Base-by-base conservation (phyloP, 1,140 invertebrate species). In the Lycorma delicatula region DNA sequence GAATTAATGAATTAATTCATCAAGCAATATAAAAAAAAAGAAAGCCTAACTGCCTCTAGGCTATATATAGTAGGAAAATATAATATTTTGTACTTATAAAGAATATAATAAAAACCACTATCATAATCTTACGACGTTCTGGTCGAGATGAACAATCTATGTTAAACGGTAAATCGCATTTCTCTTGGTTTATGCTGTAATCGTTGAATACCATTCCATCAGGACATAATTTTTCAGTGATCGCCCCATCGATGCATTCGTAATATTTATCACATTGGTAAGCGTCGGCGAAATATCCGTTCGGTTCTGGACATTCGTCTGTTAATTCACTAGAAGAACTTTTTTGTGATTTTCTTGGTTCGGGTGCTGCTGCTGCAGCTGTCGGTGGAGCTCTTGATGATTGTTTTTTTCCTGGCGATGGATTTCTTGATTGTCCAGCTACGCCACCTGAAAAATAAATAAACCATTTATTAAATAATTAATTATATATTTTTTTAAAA, bases 171-270 rank as follows among this genome's bases (percentile, higher is more conserved):
- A 91, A 74, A 68, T 93, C 90, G 67, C 90, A 93, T 67, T 92
- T 91, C 71, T 91, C 91, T 56, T 89, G 82, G 55, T 82, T 77
- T 1, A 83, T 77, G 58, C 82, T 85, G 72, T 83, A 91, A 69
- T 93, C 89, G 63, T 93, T 90, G 74, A 93, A 94, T 12, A 93
- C 90, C 72, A 92, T 83, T n/a, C 91, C 91, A 68, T 93, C 91
- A 0, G 89, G 85, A 64, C 91, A 93, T 0, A 92, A 74, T 67
- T 88, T 87, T 62, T 87, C 86, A 1, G 78, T 85, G 36, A 84
- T 78, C 58, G 16, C 85, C 77, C 66, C 83, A 75, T 77, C 68
- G 4, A 74, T 75, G 73, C 91, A 94, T 54, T 85, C 84, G 71
- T 92, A 91, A 68, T 93, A 95, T 70, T 91, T 91, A 74, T 95